These are phyloP conservation scores for Botia kubotai DNA, from an alignment of 2,797 vertebrate species.

Conservation along the genomic window DNA sequence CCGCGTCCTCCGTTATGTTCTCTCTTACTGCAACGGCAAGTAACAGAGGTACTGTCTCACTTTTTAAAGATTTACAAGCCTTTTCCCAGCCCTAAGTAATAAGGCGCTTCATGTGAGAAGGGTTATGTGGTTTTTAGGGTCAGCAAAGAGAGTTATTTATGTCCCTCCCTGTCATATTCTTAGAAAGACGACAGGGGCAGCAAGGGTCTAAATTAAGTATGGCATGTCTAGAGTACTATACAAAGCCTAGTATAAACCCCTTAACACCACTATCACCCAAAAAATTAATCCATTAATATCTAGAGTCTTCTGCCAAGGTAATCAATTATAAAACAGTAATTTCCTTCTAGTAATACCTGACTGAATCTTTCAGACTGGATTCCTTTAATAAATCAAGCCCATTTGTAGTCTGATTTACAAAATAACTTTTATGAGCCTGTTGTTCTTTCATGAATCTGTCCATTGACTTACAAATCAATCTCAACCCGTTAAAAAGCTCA, in stretches of 20 bases:
- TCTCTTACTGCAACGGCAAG: constrained; percentile 9
- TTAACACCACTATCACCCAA: neutral
- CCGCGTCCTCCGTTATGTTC: constrained; percentile 14
- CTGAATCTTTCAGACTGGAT: too few relatives aligned
- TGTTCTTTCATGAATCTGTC: too few relatives aligned
- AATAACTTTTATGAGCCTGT: too few relatives aligned
- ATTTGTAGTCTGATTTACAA: too few relatives aligned
- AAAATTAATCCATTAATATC: neutral
- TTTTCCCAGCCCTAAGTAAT: constrained; percentile 24
- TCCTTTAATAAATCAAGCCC: too few relatives aligned
- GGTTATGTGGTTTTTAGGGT: constrained; percentile 47
- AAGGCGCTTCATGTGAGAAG: constrained; percentile 27
- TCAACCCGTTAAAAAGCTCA: too few relatives aligned
- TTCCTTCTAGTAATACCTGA: too few relatives aligned
- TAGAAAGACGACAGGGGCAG: constrained; percentile 57
- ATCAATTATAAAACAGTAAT: too few relatives aligned
- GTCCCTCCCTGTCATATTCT: constrained; percentile 61
- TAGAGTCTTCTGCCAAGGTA: too few relatives aligned
- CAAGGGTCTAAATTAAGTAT: constrained; percentile 64
- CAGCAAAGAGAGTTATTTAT: constrained; percentile 63
- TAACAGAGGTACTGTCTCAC: constrained; percentile 30
- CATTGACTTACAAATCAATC: too few relatives aligned
- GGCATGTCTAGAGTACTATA: constrained; percentile 65
- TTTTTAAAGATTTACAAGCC: constrained; percentile 42
- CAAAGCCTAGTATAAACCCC: constrained; percentile 65